Evolutionary conservation across 2,797 vertebrate species (phyloP), one percentile per base, ranked within the genome.

Genomic region (Caiman crocodilus): DNA sequence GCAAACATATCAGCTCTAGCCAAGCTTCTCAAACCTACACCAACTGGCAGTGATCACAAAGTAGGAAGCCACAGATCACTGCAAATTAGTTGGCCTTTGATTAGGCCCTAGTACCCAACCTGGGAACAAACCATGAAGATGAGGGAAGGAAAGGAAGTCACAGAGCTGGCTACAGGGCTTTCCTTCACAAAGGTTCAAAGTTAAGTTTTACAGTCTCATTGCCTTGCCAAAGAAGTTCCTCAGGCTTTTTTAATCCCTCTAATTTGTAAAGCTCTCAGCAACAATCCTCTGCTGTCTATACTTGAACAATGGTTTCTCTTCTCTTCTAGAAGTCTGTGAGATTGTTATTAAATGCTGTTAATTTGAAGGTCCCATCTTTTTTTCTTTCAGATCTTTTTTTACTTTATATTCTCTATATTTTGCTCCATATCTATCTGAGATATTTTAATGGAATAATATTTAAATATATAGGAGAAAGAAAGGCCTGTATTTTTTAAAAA

Each of bases 401-500:
- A 50, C 12, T 79, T 93, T 79, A 32, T 64, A 14, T 12, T 84
- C 21, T 73, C 13, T 76, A 57, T 64, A 83, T 90, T 25, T 87
- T 85, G 4, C 3, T 92, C 80, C 14, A 16, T 55, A 91, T 73
- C 16, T 57, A 57, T 73, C 83, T 20, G 20, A 85, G 42, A 89
- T 80, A 91, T 90, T 85, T 32, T 84, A 94, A 86, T 71, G 15
- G 85, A 92, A 50, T 86, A 75, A 84, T 82, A 86, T 78, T 91
- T 4, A 89, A 88, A 94, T 87, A 32, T 42, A 78, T 5, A 92
- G 20, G 25, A 60, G 3, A 88, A 3, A 55, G 85, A 90, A 92
- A 85, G 6, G 25, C 57, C 8, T 59, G 4, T 1, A 42, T 82
- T 75, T 80, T 85, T 86, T 63, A n/a, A 88, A 94, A 93, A 73